Conservation (phyloP, 1,140 invertebrate genomes). For the Zaprionus gabonicus region DNA sequence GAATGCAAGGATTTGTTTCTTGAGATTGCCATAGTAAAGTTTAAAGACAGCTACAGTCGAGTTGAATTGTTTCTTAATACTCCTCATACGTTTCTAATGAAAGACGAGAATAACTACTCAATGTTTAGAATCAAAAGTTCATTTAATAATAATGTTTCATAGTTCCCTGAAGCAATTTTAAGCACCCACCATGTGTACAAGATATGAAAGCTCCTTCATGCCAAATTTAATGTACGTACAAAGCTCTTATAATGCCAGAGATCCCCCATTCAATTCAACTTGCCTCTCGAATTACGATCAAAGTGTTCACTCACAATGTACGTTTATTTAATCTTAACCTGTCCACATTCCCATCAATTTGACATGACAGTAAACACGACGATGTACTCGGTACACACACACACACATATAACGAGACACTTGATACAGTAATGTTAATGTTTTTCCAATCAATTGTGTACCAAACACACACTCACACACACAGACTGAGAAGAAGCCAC, state of each 20-base stretch:
- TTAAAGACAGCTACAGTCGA: no score
- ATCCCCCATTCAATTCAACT: not conserved
- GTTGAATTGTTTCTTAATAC: not conserved
- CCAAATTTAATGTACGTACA: not conserved
- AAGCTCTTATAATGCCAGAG: not conserved
- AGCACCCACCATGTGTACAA: not conserved
- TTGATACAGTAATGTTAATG: conserved; percentile 55
- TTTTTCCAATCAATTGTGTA: conserved; percentile 76
- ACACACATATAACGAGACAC: conserved; percentile 12
- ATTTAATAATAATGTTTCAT: not conserved
- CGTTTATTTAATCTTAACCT: conserved; percentile 55
- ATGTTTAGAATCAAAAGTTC: not conserved
- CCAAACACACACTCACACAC: conserved; percentile 29
- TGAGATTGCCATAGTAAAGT: not conserved
- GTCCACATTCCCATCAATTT: conserved; percentile 50
- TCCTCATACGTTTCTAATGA: not conserved
- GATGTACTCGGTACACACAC: conserved; percentile 41
- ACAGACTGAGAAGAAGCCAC: conserved; percentile 7
- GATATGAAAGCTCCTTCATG: not conserved
- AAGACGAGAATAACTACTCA: not conserved
- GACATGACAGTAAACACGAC: conserved; percentile 71
- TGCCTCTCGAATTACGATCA: conserved; percentile 23
- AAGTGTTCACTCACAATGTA: conserved; percentile 37
- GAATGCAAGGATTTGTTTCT: not conserved
- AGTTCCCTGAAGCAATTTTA: not conserved